Conservation (phyloP, 2,888 invertebrate species). For the Leucophenga maculata region DNA sequence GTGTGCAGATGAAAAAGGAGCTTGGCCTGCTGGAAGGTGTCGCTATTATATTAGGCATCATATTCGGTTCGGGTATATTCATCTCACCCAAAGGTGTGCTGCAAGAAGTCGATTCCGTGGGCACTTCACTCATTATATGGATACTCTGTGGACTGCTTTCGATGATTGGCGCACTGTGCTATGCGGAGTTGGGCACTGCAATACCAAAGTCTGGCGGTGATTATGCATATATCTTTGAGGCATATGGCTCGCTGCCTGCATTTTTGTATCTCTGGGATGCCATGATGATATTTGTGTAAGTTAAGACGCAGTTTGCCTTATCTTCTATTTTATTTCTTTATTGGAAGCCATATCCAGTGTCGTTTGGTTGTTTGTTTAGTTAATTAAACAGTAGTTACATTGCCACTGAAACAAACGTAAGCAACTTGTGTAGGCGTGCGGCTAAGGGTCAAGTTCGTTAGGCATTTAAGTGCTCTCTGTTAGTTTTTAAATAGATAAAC, state of each 20-base stretch:
- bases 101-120: slow-evolving; percentile 90
- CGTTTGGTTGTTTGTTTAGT: neutral
- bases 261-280: slow-evolving; percentile 98
- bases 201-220: slow-evolving; percentile 97
- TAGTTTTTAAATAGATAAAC: no score
- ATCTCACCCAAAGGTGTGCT: slow-evolving; percentile 96
- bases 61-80: slow-evolving; percentile 96
- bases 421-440: neutral
- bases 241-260: slow-evolving; percentile 91
- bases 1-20: slow-evolving; percentile 88
- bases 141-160: slow-evolving; percentile 89
- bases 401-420: neutral
- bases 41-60: slow-evolving; percentile 93
- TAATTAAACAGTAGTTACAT: slow-evolving; percentile 1
- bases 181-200: slow-evolving; percentile 89
- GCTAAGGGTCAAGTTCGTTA: slow-evolving; percentile 16
- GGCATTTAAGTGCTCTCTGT: no score
- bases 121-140: slow-evolving; percentile 91
- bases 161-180: slow-evolving; percentile 95
- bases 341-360: neutral
- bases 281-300: slow-evolving; percentile 96
- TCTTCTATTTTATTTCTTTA: neutral
- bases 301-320: slow-evolving; percentile 43
- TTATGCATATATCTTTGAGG: slow-evolving; percentile 95
- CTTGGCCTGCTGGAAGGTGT: slow-evolving; percentile 92